Evolutionary conservation across 2,113 vertebrate species (phyloP), one percentile per base, ranked within the genome.

Genomic region (Anarrhichthys ocellatus): DNA sequence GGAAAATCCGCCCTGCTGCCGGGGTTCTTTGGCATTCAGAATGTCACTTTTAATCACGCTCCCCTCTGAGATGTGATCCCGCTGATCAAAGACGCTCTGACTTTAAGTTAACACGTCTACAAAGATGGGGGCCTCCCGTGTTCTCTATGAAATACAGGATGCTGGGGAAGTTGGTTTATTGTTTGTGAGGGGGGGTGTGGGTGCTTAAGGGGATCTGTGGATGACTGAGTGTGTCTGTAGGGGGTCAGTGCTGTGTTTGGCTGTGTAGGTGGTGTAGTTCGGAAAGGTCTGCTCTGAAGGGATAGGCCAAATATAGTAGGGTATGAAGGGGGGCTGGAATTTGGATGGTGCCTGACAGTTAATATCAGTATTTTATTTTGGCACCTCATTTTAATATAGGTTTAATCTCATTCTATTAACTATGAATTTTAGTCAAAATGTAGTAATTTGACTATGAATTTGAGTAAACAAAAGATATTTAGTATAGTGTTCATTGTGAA

Each of bases 1-100:
- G 90, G 90, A 93, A 92, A 95, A 93, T 95, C 92, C 81, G 82
- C 82, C 88, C 85, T 64, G 84, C 89, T 90, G 91, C 86, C 71
- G 50, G 87, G 81, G 59, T 90, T 89, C 83, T 80, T 78, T 58
- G 59, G 90, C 90, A 88, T 93, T 92, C 86, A 81, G 86, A 94
- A 92, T 93, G 94, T 94, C 92, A 94, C 84, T 94, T 94, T 94
- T 92, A 94, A 92, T 95, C 90, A 92, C 84, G 58, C 84, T 88
- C 84, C 83, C 82, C 82, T 87, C 81, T 63, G 89, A 90, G 91
- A 91, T 88, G 63, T 64, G 88, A 93, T 94, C 82, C 89, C 40
- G 68, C 84, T 91, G 93, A 95, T 95, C 92, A 95, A 95, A 95
- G 89, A 91, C 54, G 18, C 70, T 46, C 68, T 62, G 84, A 86